Conservation (phyloP, 2,797 vertebrate genomes). For the Discoglossus pictus region DNA sequence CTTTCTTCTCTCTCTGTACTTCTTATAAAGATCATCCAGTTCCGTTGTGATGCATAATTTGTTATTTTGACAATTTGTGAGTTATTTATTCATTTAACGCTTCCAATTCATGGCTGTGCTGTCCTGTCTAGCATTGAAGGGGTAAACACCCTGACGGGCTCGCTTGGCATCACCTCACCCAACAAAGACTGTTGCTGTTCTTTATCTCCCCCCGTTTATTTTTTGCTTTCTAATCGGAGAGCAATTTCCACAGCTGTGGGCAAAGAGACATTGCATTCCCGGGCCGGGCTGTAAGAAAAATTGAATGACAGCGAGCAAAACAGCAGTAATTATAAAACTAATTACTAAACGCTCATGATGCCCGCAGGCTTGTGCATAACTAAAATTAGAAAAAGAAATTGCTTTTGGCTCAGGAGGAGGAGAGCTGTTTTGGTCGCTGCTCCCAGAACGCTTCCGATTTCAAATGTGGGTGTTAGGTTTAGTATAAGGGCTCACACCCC, state of each 20-base stretch:
- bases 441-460: conserved; percentile 49
- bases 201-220: conserved; percentile 60
- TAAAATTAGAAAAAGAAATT: conserved; percentile 99
- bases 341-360: conserved; percentile 99
- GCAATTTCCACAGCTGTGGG: conserved; percentile 95
- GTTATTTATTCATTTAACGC: too few relatives aligned
- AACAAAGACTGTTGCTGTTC: conserved; percentile 49
- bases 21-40: too few relatives aligned
- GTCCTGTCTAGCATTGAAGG: background rate
- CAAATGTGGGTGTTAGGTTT: conserved; percentile 43
- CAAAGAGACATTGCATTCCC: conserved; percentile 93
- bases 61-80: too few relatives aligned
- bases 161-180: conserved; percentile 36
- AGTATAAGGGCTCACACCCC: conserved; percentile 43
- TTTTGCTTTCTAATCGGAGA: conserved; percentile 87
- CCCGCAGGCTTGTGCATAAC: conserved; percentile 98
- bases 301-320: conserved; percentile 94
- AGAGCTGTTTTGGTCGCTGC: conserved; percentile 52
- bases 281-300: conserved; percentile 92
- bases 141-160: conserved; percentile 35
- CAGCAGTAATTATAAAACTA: conserved; percentile 99
- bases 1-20: too few relatives aligned
- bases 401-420: conserved; percentile 87
- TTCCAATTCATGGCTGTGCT: too few relatives aligned
- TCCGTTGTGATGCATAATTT: too few relatives aligned